A percentile compares a stretch with the other conserved stretches of the same genome.
Evolutionary conservation across 37 sponge, comb jelly and placozoan species (phyloP).

Genomic region (Hormiphora californensis): DNA sequence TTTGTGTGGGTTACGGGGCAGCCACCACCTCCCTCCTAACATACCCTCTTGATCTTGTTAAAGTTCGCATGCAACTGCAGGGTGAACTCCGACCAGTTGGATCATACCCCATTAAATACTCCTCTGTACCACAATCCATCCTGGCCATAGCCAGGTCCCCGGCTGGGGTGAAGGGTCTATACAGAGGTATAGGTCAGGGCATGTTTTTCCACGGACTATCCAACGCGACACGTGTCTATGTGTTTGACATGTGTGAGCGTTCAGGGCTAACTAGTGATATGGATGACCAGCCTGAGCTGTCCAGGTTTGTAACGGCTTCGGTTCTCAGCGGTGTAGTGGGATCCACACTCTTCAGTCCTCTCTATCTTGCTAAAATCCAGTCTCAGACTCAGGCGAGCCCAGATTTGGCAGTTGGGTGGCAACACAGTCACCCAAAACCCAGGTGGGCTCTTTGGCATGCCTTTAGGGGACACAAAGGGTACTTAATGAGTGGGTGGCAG

Average conservation of each 20-base stretch:
- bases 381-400: background rate
- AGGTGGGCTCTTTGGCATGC: conserved; percentile 1
- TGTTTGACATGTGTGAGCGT: background rate
- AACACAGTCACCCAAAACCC: background rate
- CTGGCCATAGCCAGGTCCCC: background rate
- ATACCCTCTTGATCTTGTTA: background rate
- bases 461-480: background rate
- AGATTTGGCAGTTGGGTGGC: background rate
- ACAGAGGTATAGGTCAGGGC: background rate
- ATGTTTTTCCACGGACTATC: background rate
- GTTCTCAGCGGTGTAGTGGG: background rate
- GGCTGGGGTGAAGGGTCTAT: background rate
- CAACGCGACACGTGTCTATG: background rate
- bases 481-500: background rate
- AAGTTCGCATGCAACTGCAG: conserved; percentile 11
- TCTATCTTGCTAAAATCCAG: conserved; percentile 14
- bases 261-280: conserved; percentile 4
- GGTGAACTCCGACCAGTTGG: conserved; percentile 23
- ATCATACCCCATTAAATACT: background rate
- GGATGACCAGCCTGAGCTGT: background rate
- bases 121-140: background rate
- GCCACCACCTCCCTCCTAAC: background rate
- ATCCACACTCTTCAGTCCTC: background rate
- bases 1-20: background rate
- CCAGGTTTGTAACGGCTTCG: background rate